Evolutionary conservation across 2,113 vertebrate genomes (phyloP).

Genomic region (Boleophthalmus pectinirostris): DNA sequence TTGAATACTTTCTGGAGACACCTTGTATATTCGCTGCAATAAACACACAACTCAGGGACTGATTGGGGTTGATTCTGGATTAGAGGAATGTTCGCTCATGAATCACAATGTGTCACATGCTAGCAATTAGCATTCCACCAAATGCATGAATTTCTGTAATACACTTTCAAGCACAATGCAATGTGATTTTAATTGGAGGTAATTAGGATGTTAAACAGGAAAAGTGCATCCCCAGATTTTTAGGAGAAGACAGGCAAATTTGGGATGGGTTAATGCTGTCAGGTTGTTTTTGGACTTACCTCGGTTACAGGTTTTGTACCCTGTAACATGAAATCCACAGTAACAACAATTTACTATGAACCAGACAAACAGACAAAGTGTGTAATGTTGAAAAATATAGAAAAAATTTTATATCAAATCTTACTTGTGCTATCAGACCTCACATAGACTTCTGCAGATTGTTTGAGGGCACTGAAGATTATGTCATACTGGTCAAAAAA

Average conservation of each 20-base stretch:
- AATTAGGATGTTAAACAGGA: conserved; percentile 31
- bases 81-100: conserved; percentile 2
- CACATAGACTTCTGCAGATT: conserved; percentile 89
- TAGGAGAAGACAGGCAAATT: conserved; percentile 34
- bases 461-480: conserved; percentile 87
- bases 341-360: conserved; percentile 34
- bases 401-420: conserved; percentile 16
- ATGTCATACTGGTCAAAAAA: conserved; percentile 97
- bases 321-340: conserved; percentile 73
- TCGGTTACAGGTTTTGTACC: conserved; percentile 73
- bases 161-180: conserved; percentile 48
- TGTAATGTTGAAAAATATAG: neutral
- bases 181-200: conserved; percentile 7
- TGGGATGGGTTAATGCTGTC: conserved; percentile 14
- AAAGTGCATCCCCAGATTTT: conserved; percentile 25
- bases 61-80: conserved; percentile 9
- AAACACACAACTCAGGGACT: neutral
- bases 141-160: conserved; percentile 10
- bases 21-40: neutral
- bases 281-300: conserved; percentile 67
- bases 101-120: conserved; percentile 37
- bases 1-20: conserved; percentile 5
- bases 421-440: conserved; percentile 94
- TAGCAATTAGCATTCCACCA: conserved; percentile 35
- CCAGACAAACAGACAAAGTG: conserved; percentile 4